A percentile compares a stretch with the other conserved stretches of the same genome.
Conservation (phyloP, 2,888 invertebrate species). For the Blastobasis lacticolella region DNA sequence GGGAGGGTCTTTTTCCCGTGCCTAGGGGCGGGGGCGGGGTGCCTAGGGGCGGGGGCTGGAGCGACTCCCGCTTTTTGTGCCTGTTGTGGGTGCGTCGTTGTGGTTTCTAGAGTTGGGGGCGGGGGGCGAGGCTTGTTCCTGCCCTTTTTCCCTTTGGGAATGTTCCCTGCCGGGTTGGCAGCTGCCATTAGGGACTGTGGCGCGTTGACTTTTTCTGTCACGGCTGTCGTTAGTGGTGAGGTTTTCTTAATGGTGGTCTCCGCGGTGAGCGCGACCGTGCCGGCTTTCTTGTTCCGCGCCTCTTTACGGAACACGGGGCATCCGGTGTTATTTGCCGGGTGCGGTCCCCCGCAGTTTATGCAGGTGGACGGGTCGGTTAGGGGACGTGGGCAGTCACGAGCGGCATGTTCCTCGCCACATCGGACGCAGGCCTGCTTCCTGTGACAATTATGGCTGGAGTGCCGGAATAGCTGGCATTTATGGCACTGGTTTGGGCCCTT, state of each 20-base stretch:
- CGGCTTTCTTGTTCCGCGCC: not conserved
- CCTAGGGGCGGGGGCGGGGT: too few species aligned
- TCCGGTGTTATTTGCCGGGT: too few species aligned
- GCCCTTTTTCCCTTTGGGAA: not conserved
- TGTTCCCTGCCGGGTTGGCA: not conserved
- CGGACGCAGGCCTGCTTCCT: not conserved
- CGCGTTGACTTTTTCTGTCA: not conserved
- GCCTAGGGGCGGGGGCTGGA: too few species aligned
- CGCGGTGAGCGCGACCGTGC: not conserved
- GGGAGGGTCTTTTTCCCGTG: too few species aligned
- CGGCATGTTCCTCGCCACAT: not conserved
- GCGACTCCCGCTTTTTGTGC: not conserved
- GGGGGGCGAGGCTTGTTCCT: not conserved
- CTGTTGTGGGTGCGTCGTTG: too few species aligned
- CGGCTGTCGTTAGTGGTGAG: not conserved
- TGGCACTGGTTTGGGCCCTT: slow-evolving; percentile 7
- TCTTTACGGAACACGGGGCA: too few species aligned
- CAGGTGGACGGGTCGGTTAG: slow-evolving; percentile 1
- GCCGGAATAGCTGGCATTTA: slow-evolving; percentile 1
- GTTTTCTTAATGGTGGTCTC: not conserved
- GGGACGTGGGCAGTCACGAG: not conserved
- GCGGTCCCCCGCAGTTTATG: slow-evolving; percentile 4
- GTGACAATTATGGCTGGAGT: not conserved
- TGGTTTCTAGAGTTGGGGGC: not conserved
- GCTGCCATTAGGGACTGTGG: not conserved